Evolutionary conservation across 2,113 vertebrate species (phyloP), one percentile per base, ranked within the genome.

Genomic region (Pseudois nayaur): DNA sequence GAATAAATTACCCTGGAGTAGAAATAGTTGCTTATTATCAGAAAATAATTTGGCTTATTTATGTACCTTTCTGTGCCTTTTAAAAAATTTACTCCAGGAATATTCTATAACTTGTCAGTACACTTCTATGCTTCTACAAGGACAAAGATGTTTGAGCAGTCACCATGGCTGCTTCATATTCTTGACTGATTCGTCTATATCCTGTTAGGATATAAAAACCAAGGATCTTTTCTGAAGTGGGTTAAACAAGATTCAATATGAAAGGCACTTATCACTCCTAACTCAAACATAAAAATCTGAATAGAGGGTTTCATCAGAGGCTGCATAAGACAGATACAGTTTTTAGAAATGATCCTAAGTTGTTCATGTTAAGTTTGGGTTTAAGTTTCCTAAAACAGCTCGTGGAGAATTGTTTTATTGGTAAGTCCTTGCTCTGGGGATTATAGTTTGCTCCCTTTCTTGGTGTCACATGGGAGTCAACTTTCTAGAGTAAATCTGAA

Each of bases 1-100:
- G 83, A 89, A 31, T 55, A 92, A 98, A 98, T 98, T 98, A 97
- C 43, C 89, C 36, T 95, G 25, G 96, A 97, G 96, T 62, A 95
- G 50, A 94, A 52, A 0, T 36, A 95, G n/a, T 83, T 94, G 29
- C 92, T 98, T 97, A 95, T 96, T 97, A 95, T 96, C 62, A 89
- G 87, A 91, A 93, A 85, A 89, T 52, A 57, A 55, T 95, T 96
- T 95, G 86, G 36, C 67, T 98, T 64, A 83, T 17, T 76, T 27
- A 57, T 14, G 5, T 40, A 97, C 27, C 3, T 1, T 33, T 87
- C 52, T 95, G n/a, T 8, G 17, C n/a, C n/a, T 50, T 40, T 62
- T 25, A 8, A n/a, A 43, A 79, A 48, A 81, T 36, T 84, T 82
- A 60, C 10, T 8, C 29, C 23, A 86, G 29, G 29, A 83, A 67